These are phyloP conservation scores for Trematomus bernacchii DNA, from an alignment of 2,797 vertebrate species.

Conservation along the genomic window DNA sequence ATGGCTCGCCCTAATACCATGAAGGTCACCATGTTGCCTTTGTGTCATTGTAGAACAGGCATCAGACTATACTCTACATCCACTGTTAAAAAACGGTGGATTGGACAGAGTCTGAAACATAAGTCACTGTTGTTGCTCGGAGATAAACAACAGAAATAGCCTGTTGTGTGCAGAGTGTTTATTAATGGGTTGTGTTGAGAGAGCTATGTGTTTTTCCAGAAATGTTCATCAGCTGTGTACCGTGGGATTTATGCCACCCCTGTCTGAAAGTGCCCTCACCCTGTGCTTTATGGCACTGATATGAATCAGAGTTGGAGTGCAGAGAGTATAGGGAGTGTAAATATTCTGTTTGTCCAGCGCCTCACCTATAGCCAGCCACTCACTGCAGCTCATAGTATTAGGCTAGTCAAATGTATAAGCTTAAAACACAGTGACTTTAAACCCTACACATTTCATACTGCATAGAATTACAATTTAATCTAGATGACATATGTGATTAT, in stretches of 20 bases:
- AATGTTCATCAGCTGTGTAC: constrained; percentile 49
- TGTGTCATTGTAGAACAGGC: constrained; percentile 12
- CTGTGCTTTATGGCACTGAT: constrained; percentile 74
- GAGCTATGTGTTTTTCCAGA: constrained; percentile 19
- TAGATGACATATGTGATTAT: neutral
- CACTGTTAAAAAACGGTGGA: neutral
- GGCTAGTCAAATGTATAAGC: constrained; percentile 1
- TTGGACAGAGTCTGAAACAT: neutral
- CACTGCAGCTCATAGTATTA: constrained; percentile 22
- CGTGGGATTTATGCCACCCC: constrained; percentile 65
- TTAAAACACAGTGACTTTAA: constrained; percentile 14
- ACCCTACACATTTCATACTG: constrained; percentile 1
- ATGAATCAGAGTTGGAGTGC: constrained; percentile 72
- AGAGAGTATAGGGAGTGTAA: constrained; percentile 55
- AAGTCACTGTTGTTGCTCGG: constrained; percentile 7
- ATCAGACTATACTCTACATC: neutral
- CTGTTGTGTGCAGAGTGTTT: constrained; percentile 13
- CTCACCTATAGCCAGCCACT: constrained; percentile 45
- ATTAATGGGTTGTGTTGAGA: constrained; percentile 35
- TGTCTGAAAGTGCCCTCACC: constrained; percentile 63
- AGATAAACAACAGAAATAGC: constrained; percentile 15
- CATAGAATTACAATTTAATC: constrained; percentile 3
- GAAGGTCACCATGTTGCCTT: constrained; percentile 65
- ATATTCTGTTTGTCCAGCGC: constrained; percentile 37
- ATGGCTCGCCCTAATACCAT: constrained; percentile 48